Percentiles rank a stretch among this genome's conserved stretches.
Conservation (phyloP, 2,888 invertebrate species). For the Prosapia bicincta region DNA sequence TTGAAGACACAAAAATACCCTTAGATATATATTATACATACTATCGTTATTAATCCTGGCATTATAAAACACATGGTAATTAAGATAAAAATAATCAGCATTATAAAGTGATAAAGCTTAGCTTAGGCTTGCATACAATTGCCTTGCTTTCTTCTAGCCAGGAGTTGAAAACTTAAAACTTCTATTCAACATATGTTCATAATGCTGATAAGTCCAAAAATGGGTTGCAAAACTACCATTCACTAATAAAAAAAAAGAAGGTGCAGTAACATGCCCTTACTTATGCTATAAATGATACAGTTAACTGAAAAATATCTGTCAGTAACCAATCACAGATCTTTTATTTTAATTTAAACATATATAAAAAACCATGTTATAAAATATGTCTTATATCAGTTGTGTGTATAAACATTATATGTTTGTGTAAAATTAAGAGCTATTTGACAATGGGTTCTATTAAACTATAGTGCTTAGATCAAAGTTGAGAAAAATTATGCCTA, state of each 20-base stretch:
- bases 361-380: no score
- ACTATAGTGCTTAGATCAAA: no score
- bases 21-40: no score
- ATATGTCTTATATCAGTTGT: no score
- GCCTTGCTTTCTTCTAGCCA: neutral
- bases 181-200: neutral
- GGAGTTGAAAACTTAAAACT: neutral
- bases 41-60: neutral
- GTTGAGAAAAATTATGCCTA: no score
- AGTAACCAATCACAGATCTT: neutral
- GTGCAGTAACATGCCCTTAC: neutral
- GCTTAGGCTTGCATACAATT: neutral
- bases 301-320: neutral
- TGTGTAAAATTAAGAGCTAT: no score
- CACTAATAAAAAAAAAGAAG: neutral
- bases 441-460: no score
- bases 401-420: no score
- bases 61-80: neutral
- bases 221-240: neutral
- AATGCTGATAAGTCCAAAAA: neutral
- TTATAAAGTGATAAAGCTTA: neutral
- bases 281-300: neutral
- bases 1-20: no score
- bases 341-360: no score
- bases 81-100: neutral